Evolutionary conservation across 2,113 vertebrate genomes (phyloP).

Genomic region (Epinephelus cyanopodus): DNA sequence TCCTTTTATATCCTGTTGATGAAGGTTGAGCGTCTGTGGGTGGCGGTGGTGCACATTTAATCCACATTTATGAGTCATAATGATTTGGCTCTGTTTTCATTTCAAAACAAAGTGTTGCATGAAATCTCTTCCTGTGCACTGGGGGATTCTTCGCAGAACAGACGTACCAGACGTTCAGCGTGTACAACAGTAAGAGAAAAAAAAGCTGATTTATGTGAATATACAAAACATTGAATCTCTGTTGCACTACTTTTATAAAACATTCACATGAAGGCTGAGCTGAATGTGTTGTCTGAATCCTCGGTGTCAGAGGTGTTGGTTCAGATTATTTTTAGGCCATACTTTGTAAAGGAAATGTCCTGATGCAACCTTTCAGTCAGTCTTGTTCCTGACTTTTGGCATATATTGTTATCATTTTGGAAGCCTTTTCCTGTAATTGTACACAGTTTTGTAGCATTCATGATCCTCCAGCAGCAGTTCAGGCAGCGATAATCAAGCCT

Average conservation of each 20-base stretch:
- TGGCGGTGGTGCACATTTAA: conserved; percentile 10
- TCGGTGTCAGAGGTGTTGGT: background rate
- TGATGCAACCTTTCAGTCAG: background rate
- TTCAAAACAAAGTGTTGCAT: background rate
- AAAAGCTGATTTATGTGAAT: background rate
- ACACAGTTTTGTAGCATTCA: background rate
- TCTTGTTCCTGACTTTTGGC: background rate
- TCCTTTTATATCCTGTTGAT: conserved; percentile 18
- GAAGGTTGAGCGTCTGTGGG: background rate
- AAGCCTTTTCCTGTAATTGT: background rate
- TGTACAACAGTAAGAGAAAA: background rate
- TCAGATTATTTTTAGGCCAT: background rate
- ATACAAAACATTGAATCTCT: background rate
- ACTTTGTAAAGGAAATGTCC: background rate
- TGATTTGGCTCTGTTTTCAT: background rate
- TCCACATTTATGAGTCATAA: conserved; percentile 2
- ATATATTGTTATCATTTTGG: background rate
- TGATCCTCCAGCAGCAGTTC: background rate
- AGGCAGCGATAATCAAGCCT: background rate
- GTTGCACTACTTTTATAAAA: background rate
- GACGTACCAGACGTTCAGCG: background rate
- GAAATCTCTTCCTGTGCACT: background rate
- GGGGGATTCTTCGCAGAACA: background rate
- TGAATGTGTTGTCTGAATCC: background rate
- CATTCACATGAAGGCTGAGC: background rate